Conservation (phyloP, 2,797 vertebrate genomes). For the Morelia viridis region DNA sequence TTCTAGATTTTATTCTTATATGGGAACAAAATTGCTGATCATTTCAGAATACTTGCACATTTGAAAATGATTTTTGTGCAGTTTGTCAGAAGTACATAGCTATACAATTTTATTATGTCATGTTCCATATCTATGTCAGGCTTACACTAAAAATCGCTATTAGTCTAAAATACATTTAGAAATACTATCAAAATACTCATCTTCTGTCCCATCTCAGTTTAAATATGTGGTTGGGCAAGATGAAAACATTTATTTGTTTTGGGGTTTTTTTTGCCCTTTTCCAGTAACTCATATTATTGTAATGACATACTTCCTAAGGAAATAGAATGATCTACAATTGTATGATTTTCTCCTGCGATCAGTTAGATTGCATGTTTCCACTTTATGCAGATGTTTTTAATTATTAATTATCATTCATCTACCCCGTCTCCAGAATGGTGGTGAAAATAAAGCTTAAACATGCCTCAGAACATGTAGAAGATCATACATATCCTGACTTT, state of each 20-base stretch:
- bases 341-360: neutral
- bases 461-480: neutral
- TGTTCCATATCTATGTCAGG: neutral
- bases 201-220: neutral
- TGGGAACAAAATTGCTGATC: neutral
- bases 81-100: neutral
- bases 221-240: neutral
- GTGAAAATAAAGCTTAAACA: neutral
- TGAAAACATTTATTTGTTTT: neutral
- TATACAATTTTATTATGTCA: neutral
- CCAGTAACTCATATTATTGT: neutral
- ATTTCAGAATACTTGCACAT: neutral
- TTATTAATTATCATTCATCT: neutral
- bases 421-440: neutral
- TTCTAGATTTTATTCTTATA: neutral
- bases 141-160: neutral
- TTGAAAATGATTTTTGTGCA: neutral
- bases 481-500: neutral
- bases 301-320: constrained; percentile 18
- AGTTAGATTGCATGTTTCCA: neutral
- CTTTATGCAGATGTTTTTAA: constrained; percentile 7
- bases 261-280: neutral
- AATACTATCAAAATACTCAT: neutral
- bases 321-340: constrained; percentile 28
- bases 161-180: neutral